phyloP scores from a whole-genome alignment of 1,140 invertebrate genomes.

The Oscheius sp. region DNA sequence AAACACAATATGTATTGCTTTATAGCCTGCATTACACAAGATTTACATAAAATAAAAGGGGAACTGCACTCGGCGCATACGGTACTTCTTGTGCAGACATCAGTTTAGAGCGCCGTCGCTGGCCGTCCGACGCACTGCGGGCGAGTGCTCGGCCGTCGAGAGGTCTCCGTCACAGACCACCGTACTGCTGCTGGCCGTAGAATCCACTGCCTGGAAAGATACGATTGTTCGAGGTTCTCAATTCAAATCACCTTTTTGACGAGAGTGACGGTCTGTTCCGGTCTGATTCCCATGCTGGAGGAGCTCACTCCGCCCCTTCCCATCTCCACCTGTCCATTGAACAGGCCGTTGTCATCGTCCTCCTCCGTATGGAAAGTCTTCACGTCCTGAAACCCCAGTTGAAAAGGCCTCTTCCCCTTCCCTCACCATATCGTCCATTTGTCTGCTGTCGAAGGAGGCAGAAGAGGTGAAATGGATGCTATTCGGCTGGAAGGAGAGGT shows the following conservation, averaged over 20 bases:
- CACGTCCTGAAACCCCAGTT: constrained; percentile 1
- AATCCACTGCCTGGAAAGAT: background rate
- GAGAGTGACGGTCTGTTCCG: background rate
- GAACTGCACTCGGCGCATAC: too few relatives aligned
- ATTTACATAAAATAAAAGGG: too few relatives aligned
- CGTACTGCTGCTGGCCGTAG: background rate
- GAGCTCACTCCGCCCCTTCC: background rate
- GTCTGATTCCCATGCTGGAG: background rate
- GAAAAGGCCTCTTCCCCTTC: background rate
- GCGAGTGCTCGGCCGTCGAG: background rate
- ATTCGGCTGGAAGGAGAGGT: background rate
- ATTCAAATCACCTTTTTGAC: background rate
- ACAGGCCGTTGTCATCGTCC: background rate
- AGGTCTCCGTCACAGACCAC: background rate
- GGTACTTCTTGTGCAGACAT: too few relatives aligned
- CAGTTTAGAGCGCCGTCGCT: background rate
- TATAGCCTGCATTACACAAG: too few relatives aligned
- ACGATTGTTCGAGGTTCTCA: background rate
- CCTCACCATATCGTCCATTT: background rate
- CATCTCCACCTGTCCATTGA: background rate
- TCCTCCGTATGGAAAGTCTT: too few relatives aligned
- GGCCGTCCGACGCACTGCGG: background rate
- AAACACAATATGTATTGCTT: too few relatives aligned
- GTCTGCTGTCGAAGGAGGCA: too few relatives aligned
- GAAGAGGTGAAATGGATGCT: background rate